Evolutionary conservation across 2,797 vertebrate species (phyloP).

Genomic region (Erethizon dorsatum): DNA sequence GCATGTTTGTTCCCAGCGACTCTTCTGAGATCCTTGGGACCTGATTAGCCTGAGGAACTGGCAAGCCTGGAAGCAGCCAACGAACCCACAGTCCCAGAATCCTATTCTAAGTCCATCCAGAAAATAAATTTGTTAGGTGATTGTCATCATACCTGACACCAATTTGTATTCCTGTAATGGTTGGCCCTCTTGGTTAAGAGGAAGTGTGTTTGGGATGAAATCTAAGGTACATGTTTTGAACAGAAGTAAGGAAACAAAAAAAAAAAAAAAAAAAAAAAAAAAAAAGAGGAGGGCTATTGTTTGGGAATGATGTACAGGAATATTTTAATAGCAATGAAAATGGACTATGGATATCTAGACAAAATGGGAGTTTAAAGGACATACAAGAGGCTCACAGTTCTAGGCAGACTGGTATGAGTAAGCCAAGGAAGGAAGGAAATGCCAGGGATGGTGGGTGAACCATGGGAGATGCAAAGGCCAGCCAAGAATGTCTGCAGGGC

Average conservation of each 20-base stretch:
- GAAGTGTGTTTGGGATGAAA: no score
- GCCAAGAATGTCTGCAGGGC: not conserved
- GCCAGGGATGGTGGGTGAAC: not conserved
- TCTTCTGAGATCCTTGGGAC: not conserved
- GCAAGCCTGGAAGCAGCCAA: not conserved
- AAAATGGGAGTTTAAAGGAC: constrained; percentile 21
- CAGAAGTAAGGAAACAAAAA: not conserved
- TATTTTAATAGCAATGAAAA: not conserved
- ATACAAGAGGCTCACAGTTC: not conserved
- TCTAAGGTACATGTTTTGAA: not conserved
- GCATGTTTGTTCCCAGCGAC: not conserved
- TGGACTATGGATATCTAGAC: not conserved
- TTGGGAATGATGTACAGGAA: not conserved
- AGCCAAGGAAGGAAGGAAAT: not conserved
- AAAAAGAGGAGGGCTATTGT: not conserved
- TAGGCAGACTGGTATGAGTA: not conserved
- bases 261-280: not conserved
- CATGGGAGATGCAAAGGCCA: rapidly evolving
- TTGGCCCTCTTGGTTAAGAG: not conserved
- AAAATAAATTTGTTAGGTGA: not conserved
- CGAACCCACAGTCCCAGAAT: not conserved
- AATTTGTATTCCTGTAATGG: not conserved
- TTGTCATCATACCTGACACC: not conserved
- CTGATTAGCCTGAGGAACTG: not conserved
- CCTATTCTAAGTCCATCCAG: not conserved